A percentile compares a stretch with the other conserved stretches of the same genome.
Conservation (phyloP, 2,888 invertebrate species). For the Lithophane leautieri region DNA sequence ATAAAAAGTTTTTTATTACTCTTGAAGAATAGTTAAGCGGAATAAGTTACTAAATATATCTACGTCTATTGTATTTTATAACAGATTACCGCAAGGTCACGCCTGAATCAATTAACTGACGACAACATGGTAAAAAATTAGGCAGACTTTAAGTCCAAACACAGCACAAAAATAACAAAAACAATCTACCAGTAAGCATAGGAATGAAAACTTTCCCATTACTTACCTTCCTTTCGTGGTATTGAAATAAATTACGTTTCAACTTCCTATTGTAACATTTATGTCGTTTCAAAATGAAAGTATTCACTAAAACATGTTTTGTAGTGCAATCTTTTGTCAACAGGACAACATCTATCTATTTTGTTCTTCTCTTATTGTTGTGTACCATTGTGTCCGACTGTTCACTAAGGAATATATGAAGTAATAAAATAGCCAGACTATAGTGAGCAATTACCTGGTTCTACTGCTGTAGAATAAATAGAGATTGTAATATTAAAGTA, state of each 20-base stretch:
- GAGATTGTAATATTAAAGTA: conserved; percentile 25
- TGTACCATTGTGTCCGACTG: conserved; percentile 50
- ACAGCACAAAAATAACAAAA: conserved; percentile 16
- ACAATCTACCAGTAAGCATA: background rate
- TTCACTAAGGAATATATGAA: conserved; percentile 47
- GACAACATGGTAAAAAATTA: too few relatives aligned
- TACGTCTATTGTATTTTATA: too few relatives aligned
- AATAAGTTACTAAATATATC: too few relatives aligned
- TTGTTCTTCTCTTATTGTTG: conserved; percentile 54
- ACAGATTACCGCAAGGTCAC: too few relatives aligned
- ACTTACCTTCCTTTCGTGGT: background rate
- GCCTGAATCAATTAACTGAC: background rate
- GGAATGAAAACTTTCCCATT: conserved; percentile 13
- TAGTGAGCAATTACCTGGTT: conserved; percentile 18
- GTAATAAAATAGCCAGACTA: conserved; percentile 52
- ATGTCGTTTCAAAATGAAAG: conserved; percentile 53
- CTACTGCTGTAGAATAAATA: conserved; percentile 29
- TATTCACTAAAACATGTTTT: conserved; percentile 55
- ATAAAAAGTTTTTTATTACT: too few relatives aligned
- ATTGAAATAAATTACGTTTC: conserved; percentile 41
- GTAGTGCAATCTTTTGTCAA: conserved; percentile 57
- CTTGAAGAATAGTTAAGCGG: too few relatives aligned
- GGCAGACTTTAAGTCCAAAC: background rate
- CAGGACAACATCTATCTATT: conserved; percentile 53
- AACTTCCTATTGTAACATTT: conserved; percentile 49